phyloP scores from a whole-genome alignment of 92 coral and sea anemone species.

The Epizoanthus stellaris region DNA sequence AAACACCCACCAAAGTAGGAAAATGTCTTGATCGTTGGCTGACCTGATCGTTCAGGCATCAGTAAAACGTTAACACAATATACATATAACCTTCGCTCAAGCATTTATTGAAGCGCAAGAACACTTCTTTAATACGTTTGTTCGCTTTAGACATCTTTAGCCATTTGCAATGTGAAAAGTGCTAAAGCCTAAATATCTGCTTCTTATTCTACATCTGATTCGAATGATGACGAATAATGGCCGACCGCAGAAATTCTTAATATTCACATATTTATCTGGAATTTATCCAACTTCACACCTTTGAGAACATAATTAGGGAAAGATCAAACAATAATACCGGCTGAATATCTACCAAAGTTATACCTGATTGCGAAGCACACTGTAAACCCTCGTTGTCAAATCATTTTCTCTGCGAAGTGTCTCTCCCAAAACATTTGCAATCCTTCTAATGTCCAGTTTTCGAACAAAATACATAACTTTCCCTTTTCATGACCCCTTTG shows the following conservation, averaged over 20 bases:
- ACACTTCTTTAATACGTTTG: no score
- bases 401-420: constrained; percentile 68
- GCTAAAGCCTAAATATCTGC: no score
- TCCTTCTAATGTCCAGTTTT: constrained; percentile 79
- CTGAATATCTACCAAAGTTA: not conserved
- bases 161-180: no score
- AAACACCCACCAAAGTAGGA: not conserved
- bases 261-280: no score
- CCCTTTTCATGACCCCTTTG: constrained; percentile 79
- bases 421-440: constrained; percentile 83
- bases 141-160: no score
- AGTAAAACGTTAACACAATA: not conserved
- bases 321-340: not conserved
- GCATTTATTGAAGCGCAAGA: no score
- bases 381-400: constrained; percentile 54
- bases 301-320: no score
- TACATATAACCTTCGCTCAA: not conserved
- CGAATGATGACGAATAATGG: no score
- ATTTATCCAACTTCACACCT: no score
- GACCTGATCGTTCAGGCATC: constrained; percentile 20
- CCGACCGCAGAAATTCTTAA: no score
- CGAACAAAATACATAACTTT: constrained; percentile 77
- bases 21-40: not conserved
- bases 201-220: no score
- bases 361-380: constrained; percentile 61